Conservation (phyloP, 2,797 vertebrate genomes). For the Sebastes minor region DNA sequence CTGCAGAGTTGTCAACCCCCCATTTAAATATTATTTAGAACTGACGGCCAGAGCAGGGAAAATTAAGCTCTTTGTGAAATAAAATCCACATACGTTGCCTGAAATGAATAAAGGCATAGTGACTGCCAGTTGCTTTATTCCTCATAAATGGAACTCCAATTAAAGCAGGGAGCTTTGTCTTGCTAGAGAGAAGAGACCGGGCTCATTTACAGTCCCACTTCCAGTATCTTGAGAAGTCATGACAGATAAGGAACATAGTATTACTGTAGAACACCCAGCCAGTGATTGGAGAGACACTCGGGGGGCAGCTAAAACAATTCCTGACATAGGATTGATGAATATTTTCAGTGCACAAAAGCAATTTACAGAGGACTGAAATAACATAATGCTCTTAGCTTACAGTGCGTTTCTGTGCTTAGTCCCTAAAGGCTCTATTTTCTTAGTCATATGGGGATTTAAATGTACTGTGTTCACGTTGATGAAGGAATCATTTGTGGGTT, state of each 20-base stretch:
- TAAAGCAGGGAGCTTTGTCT: slow-evolving; percentile 73
- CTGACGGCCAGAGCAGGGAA: slow-evolving; percentile 28
- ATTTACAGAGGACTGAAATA: slow-evolving; percentile 64
- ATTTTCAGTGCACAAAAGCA: slow-evolving; percentile 66
- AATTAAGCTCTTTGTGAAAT: slow-evolving; percentile 63
- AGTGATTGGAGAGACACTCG: slow-evolving; percentile 61
- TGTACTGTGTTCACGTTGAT: slow-evolving; percentile 50
- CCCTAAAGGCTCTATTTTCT: slow-evolving; percentile 62
- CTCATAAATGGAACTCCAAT: slow-evolving; percentile 68
- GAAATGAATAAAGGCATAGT: slow-evolving; percentile 57
- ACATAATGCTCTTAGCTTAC: slow-evolving; percentile 58
- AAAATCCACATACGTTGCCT: slow-evolving; percentile 49
- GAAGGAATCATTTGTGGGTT: slow-evolving; percentile 40
- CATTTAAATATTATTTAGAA: slow-evolving; percentile 60
- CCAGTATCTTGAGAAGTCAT: slow-evolving; percentile 64
- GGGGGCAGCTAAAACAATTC: slow-evolving; percentile 64
- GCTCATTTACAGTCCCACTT: slow-evolving; percentile 72
- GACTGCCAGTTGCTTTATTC: slow-evolving; percentile 67
- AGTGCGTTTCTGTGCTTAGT: slow-evolving; percentile 51
- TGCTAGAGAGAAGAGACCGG: slow-evolving; percentile 46
- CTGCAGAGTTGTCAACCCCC: slow-evolving; percentile 27
- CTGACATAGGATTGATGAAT: slow-evolving; percentile 69
- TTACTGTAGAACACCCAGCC: slow-evolving; percentile 55
- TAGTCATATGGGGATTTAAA: slow-evolving; percentile 58
- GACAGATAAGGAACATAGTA: slow-evolving; percentile 68